Base-by-base conservation (phyloP, 1,140 invertebrate species). In the Heliconius melpomene region DNA sequence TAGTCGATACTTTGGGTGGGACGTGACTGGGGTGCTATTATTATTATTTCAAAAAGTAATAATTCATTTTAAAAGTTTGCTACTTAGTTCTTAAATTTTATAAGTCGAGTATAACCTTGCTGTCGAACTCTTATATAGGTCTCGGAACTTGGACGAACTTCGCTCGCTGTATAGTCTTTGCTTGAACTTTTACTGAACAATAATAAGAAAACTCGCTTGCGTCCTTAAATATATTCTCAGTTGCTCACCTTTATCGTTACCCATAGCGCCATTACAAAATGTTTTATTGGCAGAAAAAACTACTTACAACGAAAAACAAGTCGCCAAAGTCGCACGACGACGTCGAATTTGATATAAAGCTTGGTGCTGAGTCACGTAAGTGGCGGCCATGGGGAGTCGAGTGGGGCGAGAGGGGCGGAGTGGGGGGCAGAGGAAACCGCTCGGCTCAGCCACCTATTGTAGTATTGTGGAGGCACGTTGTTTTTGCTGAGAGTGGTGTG, bases 301-400 rank as follows among this genome's bases (percentile, higher is more conserved):
- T 80, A 79, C 81, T 90, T 88, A 89, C 84, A 79, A 79, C 82
- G 87, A 90, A 93, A 91, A 91, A 92, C 88, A 91, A 89, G 88
- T 86, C 86, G 84, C 84, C 86, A 83, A 87, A 89, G 83, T 85
- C 79, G 84, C 84, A 85, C 84, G 81, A 88, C 85, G 81, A 88
- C 83, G 89, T 92, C 90, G 91, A 93, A 90, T 93, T 93, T 90
- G 92, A 93, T 92, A 86, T 89, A 89, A 85, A 84, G 88, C 84
- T 85, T 80, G 82, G 36, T 86, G 90, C 91, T 93, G 91, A 93
- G 88, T 93, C 91, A 92, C 84, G 86, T 87, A 90, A 91, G 90
- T 88, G 85, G 86, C 87, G 85, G 84, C 75, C 76, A 82, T 76
- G 77, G 86, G 82, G 83, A 74, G 76, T 66, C 74, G 79, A 81